Conservation (phyloP, 2,888 invertebrate genomes). For the Athripsodes cinereus region DNA sequence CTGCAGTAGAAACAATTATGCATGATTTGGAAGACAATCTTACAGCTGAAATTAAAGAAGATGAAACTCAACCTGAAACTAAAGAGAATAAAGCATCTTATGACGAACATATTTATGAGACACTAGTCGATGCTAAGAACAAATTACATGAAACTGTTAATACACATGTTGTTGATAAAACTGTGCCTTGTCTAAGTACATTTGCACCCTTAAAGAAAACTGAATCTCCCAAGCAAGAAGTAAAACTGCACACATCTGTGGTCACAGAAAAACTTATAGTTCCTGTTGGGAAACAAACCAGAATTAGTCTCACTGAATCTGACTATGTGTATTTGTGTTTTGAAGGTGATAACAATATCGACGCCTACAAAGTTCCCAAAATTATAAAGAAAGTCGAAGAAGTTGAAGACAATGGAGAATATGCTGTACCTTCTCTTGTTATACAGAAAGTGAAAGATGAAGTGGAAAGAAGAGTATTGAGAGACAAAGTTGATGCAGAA, state of each 20-base stretch:
- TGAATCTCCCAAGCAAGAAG: background rate
- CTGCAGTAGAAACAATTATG: conserved; percentile 33
- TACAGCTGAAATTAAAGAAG: conserved; percentile 30
- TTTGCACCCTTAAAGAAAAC: conserved; percentile 13
- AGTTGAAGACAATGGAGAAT: conserved; percentile 20
- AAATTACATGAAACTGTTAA: background rate
- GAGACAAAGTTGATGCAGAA: conserved; percentile 12
- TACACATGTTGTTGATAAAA: conserved; percentile 1
- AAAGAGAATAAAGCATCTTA: conserved; percentile 25
- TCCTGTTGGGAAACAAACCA: conserved; percentile 31
- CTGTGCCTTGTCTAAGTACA: conserved; percentile 12
- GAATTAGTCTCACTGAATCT: conserved; percentile 41
- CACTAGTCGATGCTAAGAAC: conserved; percentile 33
- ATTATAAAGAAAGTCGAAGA: conserved; percentile 16
- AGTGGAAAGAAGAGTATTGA: conserved; percentile 13
- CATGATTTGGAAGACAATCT: conserved; percentile 21
- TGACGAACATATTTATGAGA: conserved; percentile 58
- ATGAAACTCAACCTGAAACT: conserved; percentile 30
- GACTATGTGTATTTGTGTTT: conserved; percentile 49
- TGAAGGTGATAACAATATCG: conserved; percentile 30
- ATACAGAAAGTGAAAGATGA: conserved; percentile 19
- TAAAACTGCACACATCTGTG: background rate
- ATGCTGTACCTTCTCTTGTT: conserved; percentile 20
- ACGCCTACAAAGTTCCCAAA: conserved; percentile 22
- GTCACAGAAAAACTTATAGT: background rate